Evolutionary conservation across 2,113 vertebrate species (phyloP), one percentile per base, ranked within the genome.

Genomic region (Climacteris rufus): DNA sequence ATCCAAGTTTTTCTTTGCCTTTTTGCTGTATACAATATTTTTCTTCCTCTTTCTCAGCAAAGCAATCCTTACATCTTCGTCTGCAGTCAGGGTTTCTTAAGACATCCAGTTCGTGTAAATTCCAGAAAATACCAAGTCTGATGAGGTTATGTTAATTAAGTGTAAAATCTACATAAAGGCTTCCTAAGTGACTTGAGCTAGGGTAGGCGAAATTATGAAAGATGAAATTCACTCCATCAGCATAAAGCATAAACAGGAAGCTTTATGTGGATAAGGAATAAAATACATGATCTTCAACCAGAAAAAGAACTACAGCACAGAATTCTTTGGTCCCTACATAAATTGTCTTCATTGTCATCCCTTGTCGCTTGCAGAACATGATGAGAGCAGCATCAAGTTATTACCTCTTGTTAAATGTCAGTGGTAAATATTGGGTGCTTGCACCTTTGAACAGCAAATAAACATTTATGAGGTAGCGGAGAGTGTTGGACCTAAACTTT

Each of bases 111-210:
- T 95, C 3, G 11, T 89, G 89, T 84, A 93, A 96, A 95, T 94
- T 83, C 77, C 74, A 76, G 60, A 96, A 97, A 92, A 79, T 60
- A 74, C 57, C 64, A 65, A 84, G 74, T 78, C 64, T 93, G 83
- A 93, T 87, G 61, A 93, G 81, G 66, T 78, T 90, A 71, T 95
- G 87, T 89, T 94, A 95, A 96, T 95, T 80, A 92, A 94, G 83
- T 92, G 53, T 76, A 96, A 96, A 93, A 96, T 96, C 94, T 95
- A 93, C 93, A 94, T 95, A 96, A 93, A 96, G 86, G 92, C 77
- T 93, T 96, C 94, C 92, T 94, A 93, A 96, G 90, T 96, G 92
- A 95, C 90, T 96, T 84, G 76, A 97, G 88, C 92, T 89, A 63
- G 86, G 52, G 83, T 93, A 94, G 83, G 90, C 7, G 0, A 93